Percentiles rank a stretch among this genome's conserved stretches.
Conservation (phyloP, 2,797 vertebrate species). For the Gymnoscopelus microlampas region DNA sequence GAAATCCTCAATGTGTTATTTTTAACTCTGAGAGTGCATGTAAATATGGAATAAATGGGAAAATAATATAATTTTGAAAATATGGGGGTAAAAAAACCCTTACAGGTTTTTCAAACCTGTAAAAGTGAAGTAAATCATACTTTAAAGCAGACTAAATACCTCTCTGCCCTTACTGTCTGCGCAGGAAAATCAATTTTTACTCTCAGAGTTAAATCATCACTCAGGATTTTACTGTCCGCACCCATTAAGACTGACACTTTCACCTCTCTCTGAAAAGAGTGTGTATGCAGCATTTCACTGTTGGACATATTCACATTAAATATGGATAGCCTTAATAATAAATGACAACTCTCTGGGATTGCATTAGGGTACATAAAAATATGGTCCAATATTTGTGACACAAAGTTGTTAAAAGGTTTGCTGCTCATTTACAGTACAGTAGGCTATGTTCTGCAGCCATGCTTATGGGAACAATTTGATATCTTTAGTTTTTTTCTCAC, state of each 20-base stretch:
- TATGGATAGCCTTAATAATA: slow-evolving; percentile 74
- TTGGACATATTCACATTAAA: slow-evolving; percentile 72
- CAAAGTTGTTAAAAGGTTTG: slow-evolving; percentile 27
- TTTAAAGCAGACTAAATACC: too few species aligned
- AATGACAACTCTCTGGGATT: slow-evolving; percentile 61
- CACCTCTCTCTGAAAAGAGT: slow-evolving; percentile 60
- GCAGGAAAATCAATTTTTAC: too few species aligned
- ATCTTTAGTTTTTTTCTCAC: slow-evolving; percentile 21
- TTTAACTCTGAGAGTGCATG: too few species aligned
- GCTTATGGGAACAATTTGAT: slow-evolving; percentile 22
- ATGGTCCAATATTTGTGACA: slow-evolving; percentile 51
- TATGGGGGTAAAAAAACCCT: too few species aligned
- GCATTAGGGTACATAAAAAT: slow-evolving; percentile 40
- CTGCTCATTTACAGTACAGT: background rate
- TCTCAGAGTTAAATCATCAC: too few species aligned
- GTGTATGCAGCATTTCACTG: slow-evolving; percentile 44
- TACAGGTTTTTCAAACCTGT: too few species aligned
- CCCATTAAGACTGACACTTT: slow-evolving; percentile 43
- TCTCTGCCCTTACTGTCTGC: too few species aligned
- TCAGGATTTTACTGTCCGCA: background rate
- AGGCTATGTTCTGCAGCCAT: slow-evolving; percentile 11
- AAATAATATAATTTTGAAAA: too few species aligned
- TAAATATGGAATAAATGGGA: too few species aligned
- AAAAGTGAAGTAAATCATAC: too few species aligned
- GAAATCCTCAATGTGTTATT: too few species aligned